Evolutionary conservation across 2,888 invertebrate species (phyloP).

Genomic region (Hyalella azteca): DNA sequence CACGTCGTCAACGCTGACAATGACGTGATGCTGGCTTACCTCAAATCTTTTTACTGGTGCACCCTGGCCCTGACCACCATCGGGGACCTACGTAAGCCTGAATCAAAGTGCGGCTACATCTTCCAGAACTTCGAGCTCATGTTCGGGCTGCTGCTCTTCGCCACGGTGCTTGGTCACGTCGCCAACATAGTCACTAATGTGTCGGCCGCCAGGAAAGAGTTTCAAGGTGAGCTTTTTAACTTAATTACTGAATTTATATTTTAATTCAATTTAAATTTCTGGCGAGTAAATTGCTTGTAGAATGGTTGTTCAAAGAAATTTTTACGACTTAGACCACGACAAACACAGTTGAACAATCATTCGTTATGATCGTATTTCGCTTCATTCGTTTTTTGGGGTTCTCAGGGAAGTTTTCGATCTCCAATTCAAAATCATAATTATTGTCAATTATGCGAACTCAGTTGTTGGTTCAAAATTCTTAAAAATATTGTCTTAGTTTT

Average conservation of each 20-base stretch:
- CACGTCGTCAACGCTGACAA: not conserved
- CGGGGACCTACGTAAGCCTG: conserved; percentile 81
- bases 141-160: conserved; percentile 92
- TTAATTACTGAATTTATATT: not conserved
- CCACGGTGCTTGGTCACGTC: conserved; percentile 95
- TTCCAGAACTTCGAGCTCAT: conserved; percentile 94
- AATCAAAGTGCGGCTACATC: conserved; percentile 92
- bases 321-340: too few relatives aligned
- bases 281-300: too few relatives aligned
- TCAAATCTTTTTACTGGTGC: conserved; percentile 98
- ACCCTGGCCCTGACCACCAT: conserved; percentile 94
- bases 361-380: too few relatives aligned
- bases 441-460: too few relatives aligned
- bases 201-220: conserved; percentile 95
- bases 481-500: too few relatives aligned
- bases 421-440: too few relatives aligned
- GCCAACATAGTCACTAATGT: conserved; percentile 98
- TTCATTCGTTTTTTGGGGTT: too few relatives aligned
- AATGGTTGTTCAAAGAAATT: too few relatives aligned
- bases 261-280: not conserved
- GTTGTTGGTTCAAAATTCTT: too few relatives aligned
- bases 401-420: too few relatives aligned
- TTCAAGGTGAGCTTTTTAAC: conserved; percentile 80
- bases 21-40: conserved; percentile 81
- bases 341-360: too few relatives aligned